Base-by-base conservation (phyloP, 2,888 invertebrate species). In the Asteroscopus sphinx region DNA sequence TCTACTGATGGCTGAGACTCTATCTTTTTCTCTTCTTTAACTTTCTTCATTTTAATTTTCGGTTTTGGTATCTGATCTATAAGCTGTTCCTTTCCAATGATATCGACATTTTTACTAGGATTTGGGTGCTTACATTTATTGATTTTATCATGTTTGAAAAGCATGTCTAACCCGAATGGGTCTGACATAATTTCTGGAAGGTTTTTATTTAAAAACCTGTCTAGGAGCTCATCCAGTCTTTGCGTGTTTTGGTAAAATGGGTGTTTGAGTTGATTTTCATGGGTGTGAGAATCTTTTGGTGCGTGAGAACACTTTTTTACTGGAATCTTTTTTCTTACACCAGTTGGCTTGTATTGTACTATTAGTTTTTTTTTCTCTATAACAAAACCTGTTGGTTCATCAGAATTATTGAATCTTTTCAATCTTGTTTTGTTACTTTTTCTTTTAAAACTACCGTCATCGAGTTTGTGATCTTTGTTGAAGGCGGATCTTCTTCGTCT, bases 181-280 rank as follows among this genome's bases (percentile, higher is more conserved):
- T 85, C 79, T 0, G 53, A 17, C 8, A 82, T 47, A 0, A 82
- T 45, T 13, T 81, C 78, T 2, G 81, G 82, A 8, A 86, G 9
- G 17, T 81, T 82, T 26, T 79, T 85, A n/a, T 83, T 80, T 1
- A 87, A 42, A 45, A 89, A 77, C 6, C 69, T 76, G 13, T 87
- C 88, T 1, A 90, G 35, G 0, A 90, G 39, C 11, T 89, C 80
- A n/a, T 91, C 90, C 1, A 91, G 39, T 30, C 80, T 74, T 66
- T 90, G 88, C 0, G 85, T 81, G 28, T 89, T 85, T 55, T 91
- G 86, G 21, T 88, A 88, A 41, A 86, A 91, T 0, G 91, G 90
- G 70, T 91, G 87, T 30, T 88, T 89, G 0, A 87, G 41, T 45
- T 87, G 74, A 28, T 82, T 81, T 40, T 91, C 90, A 17, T 89